Evolutionary conservation across 1,140 invertebrate genomes (phyloP).

Genomic region (Drosophila hydei): DNA sequence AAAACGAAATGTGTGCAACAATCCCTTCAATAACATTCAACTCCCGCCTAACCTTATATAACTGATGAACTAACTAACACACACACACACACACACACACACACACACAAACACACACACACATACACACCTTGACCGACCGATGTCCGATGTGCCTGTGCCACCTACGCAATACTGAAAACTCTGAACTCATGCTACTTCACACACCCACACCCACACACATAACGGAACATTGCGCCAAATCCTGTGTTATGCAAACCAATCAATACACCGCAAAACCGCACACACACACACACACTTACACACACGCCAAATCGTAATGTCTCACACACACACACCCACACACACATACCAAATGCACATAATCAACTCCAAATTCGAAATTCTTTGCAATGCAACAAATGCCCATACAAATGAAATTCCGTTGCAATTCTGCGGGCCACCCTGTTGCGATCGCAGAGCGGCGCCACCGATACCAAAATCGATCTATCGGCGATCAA

Average conservation of each 20-base stretch:
- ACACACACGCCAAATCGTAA: too few species aligned
- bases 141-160: background rate
- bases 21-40: conserved; percentile 9
- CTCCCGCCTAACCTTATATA: conserved; percentile 26
- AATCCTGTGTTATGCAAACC: conserved; percentile 52
- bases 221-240: conserved; percentile 32
- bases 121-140: background rate
- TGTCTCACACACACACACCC: too few species aligned
- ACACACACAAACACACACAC: conserved; percentile 6
- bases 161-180: conserved; percentile 9
- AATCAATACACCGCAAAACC: conserved; percentile 10
- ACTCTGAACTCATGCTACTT: conserved; percentile 30
- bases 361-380: conserved; percentile 63
- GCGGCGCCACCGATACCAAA: conserved; percentile 78
- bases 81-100: conserved; percentile 22
- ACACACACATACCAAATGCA: conserved; percentile 42
- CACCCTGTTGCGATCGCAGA: conserved; percentile 51
- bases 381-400: conserved; percentile 63
- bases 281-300: conserved; percentile 1
- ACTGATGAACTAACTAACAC: conserved; percentile 29
- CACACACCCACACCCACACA: conserved; percentile 21
- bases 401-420: conserved; percentile 44
- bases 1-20: conserved; percentile 6
- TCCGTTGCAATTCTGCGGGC: conserved; percentile 15
- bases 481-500: conserved; percentile 82